Conservation (phyloP, 1,140 invertebrate species). For the Stegodyphus mimosarum region DNA sequence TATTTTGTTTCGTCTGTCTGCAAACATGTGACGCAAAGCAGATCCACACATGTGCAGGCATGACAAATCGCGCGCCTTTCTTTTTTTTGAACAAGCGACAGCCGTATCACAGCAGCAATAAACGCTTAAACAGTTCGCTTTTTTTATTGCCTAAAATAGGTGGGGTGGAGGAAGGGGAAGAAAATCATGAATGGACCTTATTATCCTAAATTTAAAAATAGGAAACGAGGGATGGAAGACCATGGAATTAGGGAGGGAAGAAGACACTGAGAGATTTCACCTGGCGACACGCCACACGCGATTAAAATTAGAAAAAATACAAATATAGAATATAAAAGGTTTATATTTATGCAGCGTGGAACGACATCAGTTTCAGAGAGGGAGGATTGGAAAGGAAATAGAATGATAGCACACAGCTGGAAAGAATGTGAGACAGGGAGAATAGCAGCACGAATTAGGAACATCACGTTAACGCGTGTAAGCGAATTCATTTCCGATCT, state of each 20-base stretch:
- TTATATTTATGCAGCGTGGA: slow-evolving; percentile 24
- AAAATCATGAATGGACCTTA: slow-evolving; percentile 32
- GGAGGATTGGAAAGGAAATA: slow-evolving; percentile 8
- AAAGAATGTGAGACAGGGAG: neutral
- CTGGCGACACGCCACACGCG: slow-evolving; percentile 29
- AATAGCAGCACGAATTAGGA: neutral
- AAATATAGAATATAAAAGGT: slow-evolving; percentile 17
- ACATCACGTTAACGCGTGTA: too few relatives aligned
- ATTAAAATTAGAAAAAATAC: slow-evolving; percentile 6
- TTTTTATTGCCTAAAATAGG: too few relatives aligned
- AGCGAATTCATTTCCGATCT: too few relatives aligned
- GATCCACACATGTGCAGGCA: too few relatives aligned
- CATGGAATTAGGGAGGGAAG: neutral
- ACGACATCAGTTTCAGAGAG: neutral
- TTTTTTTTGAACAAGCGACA: too few relatives aligned
- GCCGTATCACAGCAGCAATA: too few relatives aligned
- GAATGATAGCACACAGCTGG: slow-evolving; percentile 7
- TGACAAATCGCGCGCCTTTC: too few relatives aligned
- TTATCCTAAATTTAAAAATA: slow-evolving; percentile 25
- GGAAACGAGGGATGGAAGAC: neutral
- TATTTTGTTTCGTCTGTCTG: too few relatives aligned
- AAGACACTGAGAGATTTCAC: slow-evolving; percentile 17
- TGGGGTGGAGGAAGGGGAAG: too few relatives aligned
- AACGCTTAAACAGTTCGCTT: too few relatives aligned
- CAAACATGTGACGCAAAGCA: too few relatives aligned